Evolutionary conservation across 2,888 invertebrate genomes (phyloP), one percentile per base, ranked within the genome.

Genomic region (Furcula furcula): DNA sequence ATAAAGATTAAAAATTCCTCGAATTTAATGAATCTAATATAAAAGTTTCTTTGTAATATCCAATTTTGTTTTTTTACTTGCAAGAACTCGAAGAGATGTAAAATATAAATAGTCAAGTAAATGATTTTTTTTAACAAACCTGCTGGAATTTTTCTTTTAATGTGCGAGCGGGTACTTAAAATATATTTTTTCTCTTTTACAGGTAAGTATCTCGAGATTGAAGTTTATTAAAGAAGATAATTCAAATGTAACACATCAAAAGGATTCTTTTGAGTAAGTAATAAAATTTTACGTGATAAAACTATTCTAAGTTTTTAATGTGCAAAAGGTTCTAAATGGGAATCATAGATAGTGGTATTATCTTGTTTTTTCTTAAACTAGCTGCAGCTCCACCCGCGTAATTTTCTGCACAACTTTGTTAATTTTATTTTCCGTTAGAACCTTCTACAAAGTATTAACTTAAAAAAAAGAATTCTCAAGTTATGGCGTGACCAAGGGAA

Each of bases 121-220:
- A n/a, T n/a, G n/a, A 28, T 22, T 3, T 23, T 28, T 16, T 3
- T 29, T 9, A 16, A 18, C 39, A 31, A 39, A 26, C 14, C 31
- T 34, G 30, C 29, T 22, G 22, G 23, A 12, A 1, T 7, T 16
- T 22, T 31, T 36, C 6, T n/a, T n/a, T n/a, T n/a, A 46, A 20
- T 11, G n/a, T 14, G 15, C 30, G 21, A 21, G 21, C 14, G 20
- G 23, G 23, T 41, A 36, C 44, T 52, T 36, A 45, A 42, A 34
- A 28, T 29, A 11, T 45, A n/a, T n/a, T n/a, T 50, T 39, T 36
- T 29, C 39, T 41, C 45, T 50, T 64, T 74, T 70, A 32, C 75
- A 75, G 75, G 75, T 75, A 75, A 75, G 75, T 75, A 67, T 57
- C 59, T 42, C 33, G 32, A 49, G 33, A 31, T 33, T 20, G 36